Percentiles rank a stretch among this genome's conserved stretches.
phyloP scores from a whole-genome alignment of 2,888 invertebrate genomes.

The Oscheius sp. region DNA sequence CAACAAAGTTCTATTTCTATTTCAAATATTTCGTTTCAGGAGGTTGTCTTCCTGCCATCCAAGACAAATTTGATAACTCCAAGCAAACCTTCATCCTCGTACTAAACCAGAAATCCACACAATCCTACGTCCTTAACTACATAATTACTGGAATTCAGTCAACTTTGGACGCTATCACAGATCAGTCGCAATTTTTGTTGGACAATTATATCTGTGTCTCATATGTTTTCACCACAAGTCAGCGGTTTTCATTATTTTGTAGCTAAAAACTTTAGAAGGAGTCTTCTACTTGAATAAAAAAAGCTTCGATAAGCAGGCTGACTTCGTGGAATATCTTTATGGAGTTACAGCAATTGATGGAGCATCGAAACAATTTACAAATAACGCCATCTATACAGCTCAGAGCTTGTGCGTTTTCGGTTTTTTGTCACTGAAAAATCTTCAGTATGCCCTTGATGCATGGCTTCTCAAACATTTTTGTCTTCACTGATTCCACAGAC shows the following conservation, averaged over 20 bases:
- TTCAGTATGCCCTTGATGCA: not conserved
- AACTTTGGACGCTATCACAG: not conserved
- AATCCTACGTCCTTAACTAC: conserved; percentile 18
- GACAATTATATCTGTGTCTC: conserved; percentile 14
- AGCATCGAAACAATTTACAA: not conserved
- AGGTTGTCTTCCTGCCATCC: conserved; percentile 9
- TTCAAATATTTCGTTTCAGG: conserved; percentile 13
- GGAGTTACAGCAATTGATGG: conserved; percentile 11
- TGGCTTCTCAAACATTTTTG: conserved; percentile 19
- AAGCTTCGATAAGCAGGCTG: not conserved
- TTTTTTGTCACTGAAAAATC: not conserved
- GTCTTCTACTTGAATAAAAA: conserved; percentile 19
- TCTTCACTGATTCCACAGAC: conserved; percentile 20
- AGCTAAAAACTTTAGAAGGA: not conserved
- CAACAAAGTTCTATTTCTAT: conserved; percentile 5
- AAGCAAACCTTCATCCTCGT: conserved; percentile 15
- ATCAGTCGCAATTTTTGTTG: not conserved
- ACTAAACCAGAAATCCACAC: conserved; percentile 14
- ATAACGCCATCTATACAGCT: not conserved
- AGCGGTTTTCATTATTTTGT: not conserved
- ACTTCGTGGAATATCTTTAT: conserved; percentile 15
- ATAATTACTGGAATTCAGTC: not conserved
- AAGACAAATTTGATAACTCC: conserved; percentile 19
- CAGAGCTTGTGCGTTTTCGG: conserved; percentile 6
- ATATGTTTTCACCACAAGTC: not conserved